Percentiles rank a stretch among this genome's conserved stretches.
phyloP scores from a whole-genome alignment of 2,113 vertebrate genomes.

The Rhombomys opimus region DNA sequence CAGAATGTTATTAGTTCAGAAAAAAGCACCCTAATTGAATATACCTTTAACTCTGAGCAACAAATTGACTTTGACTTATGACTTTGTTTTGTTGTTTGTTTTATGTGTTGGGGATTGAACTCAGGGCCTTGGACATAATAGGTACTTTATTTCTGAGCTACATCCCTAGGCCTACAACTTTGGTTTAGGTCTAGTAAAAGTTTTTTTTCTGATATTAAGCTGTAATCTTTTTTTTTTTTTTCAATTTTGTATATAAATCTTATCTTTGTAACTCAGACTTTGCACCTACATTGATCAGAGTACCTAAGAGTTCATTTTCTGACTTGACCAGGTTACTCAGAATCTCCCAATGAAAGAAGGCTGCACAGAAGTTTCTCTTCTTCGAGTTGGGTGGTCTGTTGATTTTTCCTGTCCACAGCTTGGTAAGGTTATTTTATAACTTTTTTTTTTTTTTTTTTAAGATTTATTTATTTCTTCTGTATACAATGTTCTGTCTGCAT shows the following conservation, averaged over 20 bases:
- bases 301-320: slow-evolving; percentile 50
- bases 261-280: slow-evolving; percentile 9
- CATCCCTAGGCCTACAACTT: neutral
- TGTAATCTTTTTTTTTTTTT: neutral
- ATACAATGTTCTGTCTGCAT: no score
- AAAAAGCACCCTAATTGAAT: neutral
- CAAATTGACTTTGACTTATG: neutral
- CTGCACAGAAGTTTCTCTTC: slow-evolving; percentile 82
- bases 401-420: slow-evolving; percentile 88
- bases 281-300: neutral
- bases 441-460: neutral
- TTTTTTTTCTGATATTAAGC: neutral
- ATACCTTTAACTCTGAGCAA: neutral
- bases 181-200: slow-evolving; percentile 15
- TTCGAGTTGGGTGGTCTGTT: slow-evolving; percentile 93
- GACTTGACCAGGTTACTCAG: slow-evolving; percentile 85
- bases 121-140: neutral
- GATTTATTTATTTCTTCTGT: no score
- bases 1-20: neutral
- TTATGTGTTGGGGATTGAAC: neutral
- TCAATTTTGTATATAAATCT: neutral
- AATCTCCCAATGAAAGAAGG: slow-evolving; percentile 85
- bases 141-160: neutral
- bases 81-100: neutral
- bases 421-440: slow-evolving; percentile 84